phyloP scores from a whole-genome alignment of 1,140 invertebrate genomes.

The Elysia chlorotica region DNA sequence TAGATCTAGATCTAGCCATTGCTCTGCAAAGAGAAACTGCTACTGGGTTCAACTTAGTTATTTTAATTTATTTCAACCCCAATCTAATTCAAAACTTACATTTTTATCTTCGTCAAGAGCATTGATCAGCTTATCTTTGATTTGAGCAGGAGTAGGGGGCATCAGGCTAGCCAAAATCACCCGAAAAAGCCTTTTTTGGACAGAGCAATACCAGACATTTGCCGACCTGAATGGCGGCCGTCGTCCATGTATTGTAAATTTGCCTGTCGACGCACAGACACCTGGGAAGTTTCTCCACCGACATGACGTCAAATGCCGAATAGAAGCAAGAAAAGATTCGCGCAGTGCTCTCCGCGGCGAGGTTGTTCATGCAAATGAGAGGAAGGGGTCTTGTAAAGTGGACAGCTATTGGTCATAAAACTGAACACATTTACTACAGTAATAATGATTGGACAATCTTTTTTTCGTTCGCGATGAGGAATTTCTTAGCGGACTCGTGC shows the following conservation, averaged over 20 bases:
- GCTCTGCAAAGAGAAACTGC: too few species aligned
- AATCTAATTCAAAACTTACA: slow-evolving; percentile 63
- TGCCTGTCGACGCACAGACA: slow-evolving; percentile 56
- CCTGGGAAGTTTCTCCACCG: slow-evolving; percentile 58
- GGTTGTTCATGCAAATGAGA: slow-evolving; percentile 17
- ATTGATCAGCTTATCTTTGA: slow-evolving; percentile 70
- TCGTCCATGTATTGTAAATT: slow-evolving; percentile 59
- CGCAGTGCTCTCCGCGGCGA: not conserved
- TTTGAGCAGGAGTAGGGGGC: slow-evolving; percentile 69
- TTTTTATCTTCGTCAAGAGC: slow-evolving; percentile 70
- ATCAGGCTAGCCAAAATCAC: slow-evolving; percentile 60
- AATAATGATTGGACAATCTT: not conserved
- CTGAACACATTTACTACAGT: not conserved
- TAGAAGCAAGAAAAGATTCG: not conserved
- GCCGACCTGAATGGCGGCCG: slow-evolving; percentile 61
- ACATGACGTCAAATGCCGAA: slow-evolving; percentile 56
- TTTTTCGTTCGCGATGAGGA: not conserved
- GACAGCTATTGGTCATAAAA: not conserved
- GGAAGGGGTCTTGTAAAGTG: not conserved
- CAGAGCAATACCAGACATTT: slow-evolving; percentile 54
- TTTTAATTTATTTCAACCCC: not conserved
- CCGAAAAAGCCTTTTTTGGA: slow-evolving; percentile 50
- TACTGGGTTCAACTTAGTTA: too few species aligned
- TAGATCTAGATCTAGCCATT: too few species aligned
- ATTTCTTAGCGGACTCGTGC: not conserved